Percentiles rank a stretch among this genome's conserved stretches.
Conservation (phyloP, 2,113 vertebrate species). For the Tor tambroides region DNA sequence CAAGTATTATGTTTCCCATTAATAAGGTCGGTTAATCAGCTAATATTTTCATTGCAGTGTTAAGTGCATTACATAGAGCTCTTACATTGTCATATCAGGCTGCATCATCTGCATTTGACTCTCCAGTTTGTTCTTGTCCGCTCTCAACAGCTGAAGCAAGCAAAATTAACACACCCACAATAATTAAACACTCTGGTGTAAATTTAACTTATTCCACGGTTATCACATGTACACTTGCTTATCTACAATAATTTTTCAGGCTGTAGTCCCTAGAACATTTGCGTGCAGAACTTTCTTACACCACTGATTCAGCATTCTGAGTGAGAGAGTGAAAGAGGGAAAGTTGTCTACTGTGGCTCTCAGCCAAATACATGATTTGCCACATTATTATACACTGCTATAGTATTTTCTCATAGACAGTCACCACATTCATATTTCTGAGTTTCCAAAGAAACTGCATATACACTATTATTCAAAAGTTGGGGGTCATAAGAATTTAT, state of each 20-base stretch:
- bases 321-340: background rate
- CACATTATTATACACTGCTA: background rate
- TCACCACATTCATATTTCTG: background rate
- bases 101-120: slow-evolving; percentile 82
- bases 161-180: background rate
- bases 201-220: background rate
- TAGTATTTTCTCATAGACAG: background rate
- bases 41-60: background rate
- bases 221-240: background rate
- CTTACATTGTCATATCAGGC: slow-evolving; percentile 83
- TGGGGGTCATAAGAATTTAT: background rate
- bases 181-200: background rate
- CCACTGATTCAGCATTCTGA: background rate
- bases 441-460: background rate
- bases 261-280: background rate
- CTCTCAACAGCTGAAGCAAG: slow-evolving; percentile 73
- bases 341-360: background rate
- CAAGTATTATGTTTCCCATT: background rate
- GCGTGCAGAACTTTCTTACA: background rate
- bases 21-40: background rate
- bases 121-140: slow-evolving; percentile 84
- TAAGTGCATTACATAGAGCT: background rate
- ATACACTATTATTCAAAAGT: background rate
- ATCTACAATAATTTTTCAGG: background rate
- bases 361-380: background rate